Base-by-base conservation (phyloP, 1,140 invertebrate genomes). In the Phymastichus coffea region DNA sequence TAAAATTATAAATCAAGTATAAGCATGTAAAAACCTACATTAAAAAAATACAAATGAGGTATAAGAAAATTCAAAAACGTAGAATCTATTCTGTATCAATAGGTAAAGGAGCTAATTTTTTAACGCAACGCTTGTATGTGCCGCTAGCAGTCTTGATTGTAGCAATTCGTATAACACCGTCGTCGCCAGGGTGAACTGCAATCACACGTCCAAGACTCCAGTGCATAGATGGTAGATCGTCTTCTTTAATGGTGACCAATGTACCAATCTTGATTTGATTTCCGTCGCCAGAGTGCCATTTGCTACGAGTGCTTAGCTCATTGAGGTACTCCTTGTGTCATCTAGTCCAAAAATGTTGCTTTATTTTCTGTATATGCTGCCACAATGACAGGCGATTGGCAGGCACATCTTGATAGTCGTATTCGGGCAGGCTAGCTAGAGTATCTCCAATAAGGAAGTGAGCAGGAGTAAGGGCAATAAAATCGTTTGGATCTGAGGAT, bases 391-490 rank as follows among this genome's bases (percentile, higher is more conserved):
- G n/a, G n/a, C n/a, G n/a, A 17, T 17, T n/a, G 9, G 30, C 12
- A 3, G 26, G 4, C 4, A 55, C 17, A 30, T 57, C 22, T 9
- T 9, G n/a, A 20, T 35, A 19, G 20, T 46, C 54, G 12, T 6
- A 12, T 41, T 54, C 9, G 6, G 28, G 28, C 37, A 51, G 12
- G 2, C 33, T 12, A 9, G 14, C 41, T 51, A 52, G n/a, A 30
- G 28, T 30, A 41, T 41, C 41, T n/a, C 51, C 55, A 57, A 57
- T 57, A 0, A 63, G 14, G 41, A 61, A 47, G n/a, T n/a, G n/a
- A n/a, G n/a, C n/a, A n/a, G n/a, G n/a, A n/a, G n/a, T n/a, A n/a
- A n/a, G n/a, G n/a, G n/a, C n/a, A n/a, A n/a, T n/a, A n/a, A n/a
- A n/a, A n/a, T n/a, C n/a, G n/a, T n/a, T n/a, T n/a, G n/a, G n/a